These are phyloP conservation scores for Strongylocentrotus purpuratus DNA, from an alignment of 35 echinoderm and acorn worm genomes.

Conservation along the genomic window DNA sequence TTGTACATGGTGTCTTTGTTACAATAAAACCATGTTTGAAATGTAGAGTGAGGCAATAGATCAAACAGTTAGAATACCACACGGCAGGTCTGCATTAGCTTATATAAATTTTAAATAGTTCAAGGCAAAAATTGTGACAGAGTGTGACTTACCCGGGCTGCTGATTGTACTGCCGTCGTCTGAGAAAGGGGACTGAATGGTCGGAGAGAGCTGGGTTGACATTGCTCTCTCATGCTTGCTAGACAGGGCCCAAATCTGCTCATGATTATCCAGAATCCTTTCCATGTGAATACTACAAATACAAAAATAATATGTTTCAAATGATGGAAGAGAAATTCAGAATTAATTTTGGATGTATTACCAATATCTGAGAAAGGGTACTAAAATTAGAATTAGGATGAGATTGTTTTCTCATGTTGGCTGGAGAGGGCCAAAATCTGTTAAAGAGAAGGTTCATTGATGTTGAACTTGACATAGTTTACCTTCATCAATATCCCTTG, in stretches of 20 bases:
- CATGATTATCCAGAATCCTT: constrained; percentile 80
- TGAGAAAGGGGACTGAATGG: background rate
- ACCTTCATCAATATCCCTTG: too few relatives aligned
- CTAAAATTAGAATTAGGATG: background rate
- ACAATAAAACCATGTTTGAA: too few relatives aligned
- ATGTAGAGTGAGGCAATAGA: too few relatives aligned
- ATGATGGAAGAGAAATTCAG: too few relatives aligned
- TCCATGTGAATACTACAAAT: constrained; percentile 90
- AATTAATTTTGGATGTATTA: background rate
- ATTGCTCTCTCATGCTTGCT: constrained; percentile 83
- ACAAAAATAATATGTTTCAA: background rate
- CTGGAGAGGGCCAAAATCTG: constrained; percentile 81
- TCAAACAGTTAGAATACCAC: too few relatives aligned
- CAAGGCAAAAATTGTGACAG: too few relatives aligned
- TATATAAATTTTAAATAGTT: too few relatives aligned
- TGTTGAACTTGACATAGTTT: too few relatives aligned
- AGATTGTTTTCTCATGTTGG: constrained; percentile 75
- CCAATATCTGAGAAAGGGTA: background rate
- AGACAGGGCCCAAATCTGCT: constrained; percentile 84
- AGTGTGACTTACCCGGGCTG: background rate
- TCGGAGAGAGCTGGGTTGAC: constrained; percentile 37
- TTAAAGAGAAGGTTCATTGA: constrained; percentile 35
- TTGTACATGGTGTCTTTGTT: too few relatives aligned
- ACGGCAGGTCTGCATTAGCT: too few relatives aligned
- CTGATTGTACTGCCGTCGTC: constrained; percentile 4